Evolutionary conservation across 2,888 invertebrate species (phyloP).

Genomic region (Tiliacea aurago): DNA sequence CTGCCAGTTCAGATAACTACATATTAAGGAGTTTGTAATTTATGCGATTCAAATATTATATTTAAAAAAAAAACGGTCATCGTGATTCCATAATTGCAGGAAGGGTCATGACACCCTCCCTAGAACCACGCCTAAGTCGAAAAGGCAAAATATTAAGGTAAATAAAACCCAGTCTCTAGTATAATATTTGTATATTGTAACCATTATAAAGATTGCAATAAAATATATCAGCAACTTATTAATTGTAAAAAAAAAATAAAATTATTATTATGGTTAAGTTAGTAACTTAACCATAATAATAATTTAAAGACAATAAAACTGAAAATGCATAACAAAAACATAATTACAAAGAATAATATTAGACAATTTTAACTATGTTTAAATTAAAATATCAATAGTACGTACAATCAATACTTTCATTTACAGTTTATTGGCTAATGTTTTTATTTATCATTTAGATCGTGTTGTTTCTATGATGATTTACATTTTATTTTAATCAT

Average conservation of each 20-base stretch:
- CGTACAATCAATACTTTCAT: constrained; percentile 25
- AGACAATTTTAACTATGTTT: background rate
- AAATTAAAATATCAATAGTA: no score
- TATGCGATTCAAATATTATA: no score
- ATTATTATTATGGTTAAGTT: no score
- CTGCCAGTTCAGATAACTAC: no score
- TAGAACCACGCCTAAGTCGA: background rate
- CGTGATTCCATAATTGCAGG: no score
- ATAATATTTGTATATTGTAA: constrained; percentile 27
- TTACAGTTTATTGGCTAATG: constrained; percentile 30
- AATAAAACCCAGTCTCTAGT: constrained; percentile 4
- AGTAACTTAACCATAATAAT: constrained; percentile 1
- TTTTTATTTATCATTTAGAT: constrained; percentile 15
- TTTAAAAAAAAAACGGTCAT: no score
- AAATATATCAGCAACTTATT: constrained; percentile 26
- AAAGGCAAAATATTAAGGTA: background rate
- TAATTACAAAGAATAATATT: background rate
- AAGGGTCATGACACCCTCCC: no score
- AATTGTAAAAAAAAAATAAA: constrained; percentile 23
- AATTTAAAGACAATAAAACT: background rate
- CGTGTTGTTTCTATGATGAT: background rate
- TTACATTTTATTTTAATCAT: constrained; percentile 20
- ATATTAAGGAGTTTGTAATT: no score
- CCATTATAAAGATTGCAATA: constrained; percentile 35
- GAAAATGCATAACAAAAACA: background rate